phyloP scores from a whole-genome alignment of 2,797 vertebrate genomes.

The Graptemys geographica region DNA sequence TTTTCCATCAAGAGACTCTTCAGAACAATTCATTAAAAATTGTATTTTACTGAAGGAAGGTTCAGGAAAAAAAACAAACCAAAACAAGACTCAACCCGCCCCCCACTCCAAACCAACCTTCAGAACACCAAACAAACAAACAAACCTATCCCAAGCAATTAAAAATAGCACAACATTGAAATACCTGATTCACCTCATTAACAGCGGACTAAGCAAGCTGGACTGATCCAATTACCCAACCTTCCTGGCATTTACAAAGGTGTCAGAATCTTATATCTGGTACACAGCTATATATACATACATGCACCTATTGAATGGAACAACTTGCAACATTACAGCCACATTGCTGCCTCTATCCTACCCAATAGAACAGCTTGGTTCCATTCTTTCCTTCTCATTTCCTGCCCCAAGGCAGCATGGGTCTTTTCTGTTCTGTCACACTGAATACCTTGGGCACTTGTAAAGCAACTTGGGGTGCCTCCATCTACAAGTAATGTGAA shows the following conservation, averaged over 20 bases:
- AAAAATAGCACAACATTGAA: slow-evolving; percentile 35
- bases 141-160: slow-evolving; percentile 52
- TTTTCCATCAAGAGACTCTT: slow-evolving; percentile 49
- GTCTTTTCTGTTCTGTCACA: not conserved
- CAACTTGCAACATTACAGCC: slow-evolving; percentile 43
- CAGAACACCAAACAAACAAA: not conserved
- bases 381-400: not conserved
- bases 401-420: not conserved
- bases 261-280: slow-evolving; percentile 30
- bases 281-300: not conserved
- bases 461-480: not conserved
- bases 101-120: not conserved
- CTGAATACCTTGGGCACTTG: not conserved
- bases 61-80: not conserved
- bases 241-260: slow-evolving; percentile 24
- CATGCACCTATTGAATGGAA: not conserved
- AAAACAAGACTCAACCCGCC: not conserved
- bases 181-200: slow-evolving; percentile 28
- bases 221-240: slow-evolving; percentile 52
- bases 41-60: slow-evolving; percentile 27
- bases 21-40: slow-evolving; percentile 39
- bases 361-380: not conserved
- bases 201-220: not conserved
- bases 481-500: not conserved
- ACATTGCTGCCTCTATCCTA: not conserved